Evolutionary conservation across 1,140 invertebrate genomes (phyloP).

Genomic region (Tribolium castaneum): DNA sequence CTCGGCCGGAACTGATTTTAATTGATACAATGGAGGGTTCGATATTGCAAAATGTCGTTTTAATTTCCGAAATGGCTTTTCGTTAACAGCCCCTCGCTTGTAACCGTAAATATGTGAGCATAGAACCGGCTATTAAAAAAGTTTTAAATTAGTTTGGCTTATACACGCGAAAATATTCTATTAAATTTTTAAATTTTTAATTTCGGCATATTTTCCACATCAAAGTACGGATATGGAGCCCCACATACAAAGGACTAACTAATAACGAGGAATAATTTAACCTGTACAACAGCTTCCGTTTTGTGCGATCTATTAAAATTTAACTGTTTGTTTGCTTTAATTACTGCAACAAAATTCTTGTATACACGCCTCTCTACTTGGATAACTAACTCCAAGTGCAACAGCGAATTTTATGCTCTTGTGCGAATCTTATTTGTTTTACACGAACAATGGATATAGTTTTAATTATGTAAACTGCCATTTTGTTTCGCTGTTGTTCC

Average conservation of each 20-base stretch:
- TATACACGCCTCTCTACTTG: not conserved
- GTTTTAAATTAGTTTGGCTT: not conserved
- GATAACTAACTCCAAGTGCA: conserved; percentile 28
- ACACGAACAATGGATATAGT: conserved; percentile 29
- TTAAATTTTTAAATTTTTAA: conserved; percentile 14
- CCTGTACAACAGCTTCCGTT: not conserved
- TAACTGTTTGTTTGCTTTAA: conserved; percentile 31
- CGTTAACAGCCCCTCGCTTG: not conserved
- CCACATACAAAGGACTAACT: not conserved
- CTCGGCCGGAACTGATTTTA: not conserved
- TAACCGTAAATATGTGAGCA: not conserved
- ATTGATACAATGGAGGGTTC: not conserved
- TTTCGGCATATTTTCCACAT: not conserved
- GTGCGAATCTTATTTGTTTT: conserved; percentile 34
- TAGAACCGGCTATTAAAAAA: not conserved
- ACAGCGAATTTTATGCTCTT: conserved; percentile 24
- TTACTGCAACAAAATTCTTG: conserved; percentile 34
- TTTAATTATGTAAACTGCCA: conserved; percentile 41
- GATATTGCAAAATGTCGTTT: not conserved
- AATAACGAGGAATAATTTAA: conserved; percentile 17
- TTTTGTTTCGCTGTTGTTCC: conserved; percentile 16
- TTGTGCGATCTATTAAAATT: not conserved
- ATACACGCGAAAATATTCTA: not conserved
- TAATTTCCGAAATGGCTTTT: not conserved
- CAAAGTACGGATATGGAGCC: not conserved